Base-by-base conservation (phyloP, 2,113 vertebrate genomes). In the Bostrychus sinensis region DNA sequence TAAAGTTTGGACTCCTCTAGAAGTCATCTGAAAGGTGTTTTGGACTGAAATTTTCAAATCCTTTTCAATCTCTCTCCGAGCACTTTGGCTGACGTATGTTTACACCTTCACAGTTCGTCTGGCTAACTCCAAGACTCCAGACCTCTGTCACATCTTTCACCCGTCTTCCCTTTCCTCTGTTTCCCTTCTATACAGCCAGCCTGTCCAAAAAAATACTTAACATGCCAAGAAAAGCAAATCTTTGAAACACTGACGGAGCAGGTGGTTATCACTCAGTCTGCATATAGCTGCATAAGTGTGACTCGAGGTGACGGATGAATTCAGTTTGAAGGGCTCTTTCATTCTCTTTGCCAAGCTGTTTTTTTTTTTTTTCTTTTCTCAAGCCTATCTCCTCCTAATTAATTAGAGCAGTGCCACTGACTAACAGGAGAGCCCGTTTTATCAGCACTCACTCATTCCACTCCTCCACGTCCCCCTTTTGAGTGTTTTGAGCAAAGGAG, bases 351-450 rank as follows among this genome's bases (percentile, higher is more conserved):
- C 62, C 61, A 75, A n/a, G 30, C 56, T 41, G 41, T 62, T 55
- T 39, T 55, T 41, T 30, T 61, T 30, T 71, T 77, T 69, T 76
- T 22, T 11, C 64, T 61, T 78, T 70, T 60, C 54, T 41, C 57
- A 45, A 50, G 58, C 59, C 63, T 72, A 70, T 85, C 60, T 77
- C 61, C 75, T 76, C 50, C 69, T 84, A 85, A 86, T 89, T 78
- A 86, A 85, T 82, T 77, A 81, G 65, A 80, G 53, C 70, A 38
- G 43, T 56, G 80, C 63, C 75, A 66, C 64, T 50, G 76, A 72
- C 67, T 22, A 72, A 77, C 50, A 83, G 77, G 59, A 79, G 65
- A 74, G 69, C 25, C 63, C 56, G 72, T 78, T 71, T 87, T 85
- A 89, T 83, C 82, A 73, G 80, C 78, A 61, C 70, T 86, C 78